Evolutionary conservation across 2,888 invertebrate genomes (phyloP), one percentile per base, ranked within the genome.

Genomic region (Pegoplata infirma): DNA sequence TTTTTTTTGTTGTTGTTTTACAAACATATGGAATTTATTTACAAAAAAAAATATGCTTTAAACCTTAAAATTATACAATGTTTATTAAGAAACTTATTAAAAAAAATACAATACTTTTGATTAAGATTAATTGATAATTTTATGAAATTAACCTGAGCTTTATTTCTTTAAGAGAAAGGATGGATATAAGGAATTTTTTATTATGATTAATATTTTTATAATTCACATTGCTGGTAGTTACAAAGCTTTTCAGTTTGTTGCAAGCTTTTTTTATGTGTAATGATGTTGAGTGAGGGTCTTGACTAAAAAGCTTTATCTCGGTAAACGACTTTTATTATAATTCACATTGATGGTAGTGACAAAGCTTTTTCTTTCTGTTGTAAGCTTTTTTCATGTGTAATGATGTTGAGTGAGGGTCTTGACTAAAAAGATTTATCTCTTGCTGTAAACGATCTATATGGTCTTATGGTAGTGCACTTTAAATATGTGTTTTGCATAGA

Each of bases 21-120:
- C 17, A 58, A 53, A 10, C 46, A 25, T 55, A 8, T 23, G 23
- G 8, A 49, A 40, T 72, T 73, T 77, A 59, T 64, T 73, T 53
- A 40, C 14, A 68, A 16, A n/a, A 55, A 49, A 59, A 63, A 66
- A 64, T n/a, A n/a, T 76, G 80, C 76, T 80, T 80, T 73, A 76
- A 80, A 80, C 80, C 73, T 76, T 76, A 73, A 59, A n/a, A 73
- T 69, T 40, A 46, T 64, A 46, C 17, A 55, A 64, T 10, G 8
- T 46, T 55, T 55, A 32, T 12, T 32, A 40, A 10, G 28, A 64
- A 53, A 53, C 40, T 66, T 21, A 21, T 23, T n/a, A 46, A 16
- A 49, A 3, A 12, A 36, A 12, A 44, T 40, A 40, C 7, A 66
- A 55, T 55, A 63, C 44, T 63, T 46, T 51, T 14, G 17, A 12